Evolutionary conservation across 2,113 vertebrate species (phyloP), one percentile per base, ranked within the genome.

Genomic region (Panurus biarmicus): DNA sequence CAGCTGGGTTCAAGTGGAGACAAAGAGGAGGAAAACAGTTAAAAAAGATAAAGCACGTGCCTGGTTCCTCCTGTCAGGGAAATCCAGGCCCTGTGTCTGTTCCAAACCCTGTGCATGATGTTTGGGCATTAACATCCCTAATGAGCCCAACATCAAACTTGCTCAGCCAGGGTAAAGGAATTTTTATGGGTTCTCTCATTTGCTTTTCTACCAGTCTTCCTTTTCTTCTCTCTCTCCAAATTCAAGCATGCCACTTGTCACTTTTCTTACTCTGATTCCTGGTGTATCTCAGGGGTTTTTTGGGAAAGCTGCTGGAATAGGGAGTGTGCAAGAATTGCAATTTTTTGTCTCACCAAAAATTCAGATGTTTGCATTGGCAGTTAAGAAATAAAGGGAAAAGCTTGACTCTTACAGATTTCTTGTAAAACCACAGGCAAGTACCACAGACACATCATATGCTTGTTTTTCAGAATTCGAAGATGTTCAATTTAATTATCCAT

Each of bases 361-460:
- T 20, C 5, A 1, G 28, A 3, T 6, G 51, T 77, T 81, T 89
- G 51, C 25, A 10, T 10, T 38, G 45, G 24, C 25, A 38, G 11
- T 61, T 57, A 23, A 22, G 35, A 70, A 73, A 62, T 11, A 25
- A 69, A 88, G 35, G 29, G 44, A 21, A 31, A 83, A 92, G 17
- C 5, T n/a, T 56, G 29, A 38, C 53, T 78, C 16, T 64, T 33
- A 5, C 2, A 45, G 35, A 18, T 3, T 4, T 45, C 26, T 24
- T 74, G 16, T 26, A 51, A 58, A 80, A n/a, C 3, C 20, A 22
- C 6, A 45, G 61, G 19, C 3, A 56, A 21, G 10, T 33, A 5
- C 23, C 4, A 11, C 0, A 26, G 44, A 21, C 12, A 29, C 23
- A 40, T 62, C 38, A 17, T 9, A 1, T 1, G 2, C 21, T 74